Conservation (phyloP, 2,113 vertebrate species). For the Mormyrus iriodes region DNA sequence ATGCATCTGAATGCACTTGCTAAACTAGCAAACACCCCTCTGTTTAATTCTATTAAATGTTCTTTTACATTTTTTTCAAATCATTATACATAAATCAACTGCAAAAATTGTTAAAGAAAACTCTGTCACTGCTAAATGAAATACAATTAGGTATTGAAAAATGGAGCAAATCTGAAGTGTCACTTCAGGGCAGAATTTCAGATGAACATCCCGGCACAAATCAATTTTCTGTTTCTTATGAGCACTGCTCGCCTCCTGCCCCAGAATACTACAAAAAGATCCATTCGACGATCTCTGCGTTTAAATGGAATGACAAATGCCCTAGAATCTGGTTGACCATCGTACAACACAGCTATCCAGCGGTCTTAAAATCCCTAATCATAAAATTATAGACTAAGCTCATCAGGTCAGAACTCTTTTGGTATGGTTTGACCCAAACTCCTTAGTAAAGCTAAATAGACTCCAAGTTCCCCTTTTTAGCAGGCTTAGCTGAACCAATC, state of each 20-base stretch:
- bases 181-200: background rate
- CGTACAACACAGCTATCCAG: background rate
- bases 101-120: background rate
- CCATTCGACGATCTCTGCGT: background rate
- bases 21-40: background rate
- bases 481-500: background rate
- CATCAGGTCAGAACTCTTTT: background rate
- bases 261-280: background rate
- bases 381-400: background rate
- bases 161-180: background rate
- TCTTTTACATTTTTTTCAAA: background rate
- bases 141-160: background rate
- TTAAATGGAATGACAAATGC: background rate
- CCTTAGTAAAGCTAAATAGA: background rate
- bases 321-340: background rate
- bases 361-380: background rate
- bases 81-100: background rate
- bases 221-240: background rate
- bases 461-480: background rate
- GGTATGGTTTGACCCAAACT: background rate
- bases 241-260: background rate
- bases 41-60: background rate
- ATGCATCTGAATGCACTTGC: background rate
- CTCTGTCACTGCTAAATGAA: background rate
- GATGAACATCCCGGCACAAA: background rate